A percentile compares a stretch with the other conserved stretches of the same genome.
Evolutionary conservation across 2,888 invertebrate genomes (phyloP).

Genomic region (Drosophila demipolita): DNA sequence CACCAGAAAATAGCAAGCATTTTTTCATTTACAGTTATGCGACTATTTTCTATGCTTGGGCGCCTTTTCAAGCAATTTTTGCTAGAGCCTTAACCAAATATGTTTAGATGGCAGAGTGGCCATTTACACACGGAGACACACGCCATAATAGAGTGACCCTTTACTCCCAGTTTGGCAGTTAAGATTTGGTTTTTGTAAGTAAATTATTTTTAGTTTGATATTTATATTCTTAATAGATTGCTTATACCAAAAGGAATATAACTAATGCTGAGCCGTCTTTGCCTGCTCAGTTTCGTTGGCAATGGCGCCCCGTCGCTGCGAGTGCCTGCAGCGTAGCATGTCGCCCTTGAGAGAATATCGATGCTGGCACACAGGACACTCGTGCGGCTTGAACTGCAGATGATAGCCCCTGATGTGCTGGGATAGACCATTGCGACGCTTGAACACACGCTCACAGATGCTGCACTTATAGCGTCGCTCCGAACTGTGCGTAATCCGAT

Average conservation of each 20-base stretch:
- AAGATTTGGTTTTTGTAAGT: background rate
- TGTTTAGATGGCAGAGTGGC: background rate
- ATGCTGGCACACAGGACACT: constrained; percentile 82
- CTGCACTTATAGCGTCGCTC: constrained; percentile 82
- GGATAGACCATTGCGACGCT: constrained; percentile 82
- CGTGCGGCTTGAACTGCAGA: constrained; percentile 83
- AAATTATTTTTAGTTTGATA: background rate
- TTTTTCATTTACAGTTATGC: background rate
- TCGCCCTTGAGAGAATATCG: constrained; percentile 84
- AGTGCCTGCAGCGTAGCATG: constrained; percentile 84
- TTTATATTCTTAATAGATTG: background rate
- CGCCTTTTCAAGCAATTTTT: background rate
- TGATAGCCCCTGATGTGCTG: constrained; percentile 84
- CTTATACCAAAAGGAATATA: background rate
- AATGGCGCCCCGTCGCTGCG: constrained; percentile 61
- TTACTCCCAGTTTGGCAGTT: background rate
- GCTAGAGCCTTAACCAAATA: background rate
- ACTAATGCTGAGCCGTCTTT: constrained; percentile 3
- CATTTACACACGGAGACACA: background rate
- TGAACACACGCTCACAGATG: constrained; percentile 82
- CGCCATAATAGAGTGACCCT: background rate
- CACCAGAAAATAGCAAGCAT: background rate
- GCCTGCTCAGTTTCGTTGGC: constrained; percentile 3
- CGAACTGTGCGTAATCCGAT: constrained; percentile 83
- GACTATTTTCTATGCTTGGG: background rate